These are phyloP conservation scores for Arvicanthis niloticus DNA, from an alignment of 2,113 vertebrate genomes.

Conservation along the genomic window DNA sequence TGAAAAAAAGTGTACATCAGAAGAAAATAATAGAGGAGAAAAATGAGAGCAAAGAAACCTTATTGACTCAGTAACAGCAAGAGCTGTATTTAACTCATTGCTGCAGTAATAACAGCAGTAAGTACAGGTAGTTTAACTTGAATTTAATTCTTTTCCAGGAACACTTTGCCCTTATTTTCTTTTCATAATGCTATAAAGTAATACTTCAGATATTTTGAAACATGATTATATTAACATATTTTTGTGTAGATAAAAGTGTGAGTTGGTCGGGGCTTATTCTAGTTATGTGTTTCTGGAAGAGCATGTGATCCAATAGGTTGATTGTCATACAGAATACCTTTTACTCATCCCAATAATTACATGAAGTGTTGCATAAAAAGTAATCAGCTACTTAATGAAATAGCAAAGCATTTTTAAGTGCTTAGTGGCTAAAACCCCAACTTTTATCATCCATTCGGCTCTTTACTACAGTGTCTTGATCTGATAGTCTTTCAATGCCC, in stretches of 20 bases:
- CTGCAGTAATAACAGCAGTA: background rate
- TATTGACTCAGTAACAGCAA: background rate
- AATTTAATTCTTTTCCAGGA: conserved; percentile 15
- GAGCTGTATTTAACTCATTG: conserved; percentile 21
- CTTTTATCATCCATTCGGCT: background rate
- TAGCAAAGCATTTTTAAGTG: background rate
- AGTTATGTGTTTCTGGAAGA: conserved; percentile 51
- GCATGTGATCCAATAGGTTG: background rate
- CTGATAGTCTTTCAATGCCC: background rate
- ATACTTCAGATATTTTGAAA: background rate
- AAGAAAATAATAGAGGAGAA: no score
- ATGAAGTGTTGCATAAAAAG: background rate
- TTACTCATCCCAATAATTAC: conserved; percentile 33
- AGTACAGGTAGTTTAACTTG: conserved; percentile 1
- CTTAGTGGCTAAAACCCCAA: background rate
- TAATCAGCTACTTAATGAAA: background rate
- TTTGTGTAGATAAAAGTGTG: conserved; percentile 8
- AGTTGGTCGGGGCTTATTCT: conserved; percentile 7
- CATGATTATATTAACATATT: background rate
- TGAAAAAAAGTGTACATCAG: no score
- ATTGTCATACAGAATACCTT: background rate
- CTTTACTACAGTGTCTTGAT: background rate
- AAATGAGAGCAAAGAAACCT: conserved; percentile 25
- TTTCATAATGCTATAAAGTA: conserved; percentile 16
- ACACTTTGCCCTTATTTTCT: background rate